Percentiles rank a stretch among this genome's conserved stretches.
These are phyloP conservation scores for Lordiphosa clarofinis DNA, from an alignment of 1,140 invertebrate species.

Conservation along the genomic window DNA sequence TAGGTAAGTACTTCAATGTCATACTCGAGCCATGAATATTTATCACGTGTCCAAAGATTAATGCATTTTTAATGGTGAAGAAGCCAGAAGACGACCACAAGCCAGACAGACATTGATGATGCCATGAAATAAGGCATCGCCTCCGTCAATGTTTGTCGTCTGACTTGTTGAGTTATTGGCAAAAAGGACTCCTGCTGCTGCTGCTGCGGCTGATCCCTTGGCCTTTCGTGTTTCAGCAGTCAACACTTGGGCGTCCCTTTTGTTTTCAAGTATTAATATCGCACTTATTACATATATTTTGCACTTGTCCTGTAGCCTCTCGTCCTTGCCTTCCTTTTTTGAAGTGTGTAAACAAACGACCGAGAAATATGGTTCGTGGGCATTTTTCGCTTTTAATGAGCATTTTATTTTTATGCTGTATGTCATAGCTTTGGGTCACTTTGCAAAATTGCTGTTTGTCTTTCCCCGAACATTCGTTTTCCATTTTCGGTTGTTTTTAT, in stretches of 20 bases:
- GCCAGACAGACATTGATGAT: constrained; percentile 21
- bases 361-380: too few relatives aligned
- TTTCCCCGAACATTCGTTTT: constrained; percentile 9
- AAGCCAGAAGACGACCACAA: constrained; percentile 5
- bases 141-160: constrained; percentile 42
- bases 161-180: constrained; percentile 68
- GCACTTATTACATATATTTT: constrained; percentile 51
- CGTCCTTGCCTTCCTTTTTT: background rate
- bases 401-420: constrained; percentile 46
- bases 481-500: too few relatives aligned
- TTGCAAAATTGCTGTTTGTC: constrained; percentile 66
- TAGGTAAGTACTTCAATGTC: constrained; percentile 8
- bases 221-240: constrained; percentile 11
- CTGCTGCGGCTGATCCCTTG: constrained; percentile 11
- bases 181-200: constrained; percentile 7
- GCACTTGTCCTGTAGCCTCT: too few relatives aligned
- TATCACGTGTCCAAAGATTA: constrained; percentile 64
- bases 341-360: too few relatives aligned
- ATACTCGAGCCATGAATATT: constrained; percentile 52
- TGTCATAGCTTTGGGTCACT: constrained; percentile 46
- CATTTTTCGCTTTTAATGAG: constrained; percentile 42
- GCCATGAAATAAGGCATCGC: constrained; percentile 38
- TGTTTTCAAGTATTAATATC: constrained; percentile 56
- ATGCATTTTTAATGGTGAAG: constrained; percentile 66
- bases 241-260: constrained; percentile 19